A percentile compares a stretch with the other conserved stretches of the same genome.
phyloP scores from a whole-genome alignment of 2,113 vertebrate genomes.

The Gymnarchus niloticus region DNA sequence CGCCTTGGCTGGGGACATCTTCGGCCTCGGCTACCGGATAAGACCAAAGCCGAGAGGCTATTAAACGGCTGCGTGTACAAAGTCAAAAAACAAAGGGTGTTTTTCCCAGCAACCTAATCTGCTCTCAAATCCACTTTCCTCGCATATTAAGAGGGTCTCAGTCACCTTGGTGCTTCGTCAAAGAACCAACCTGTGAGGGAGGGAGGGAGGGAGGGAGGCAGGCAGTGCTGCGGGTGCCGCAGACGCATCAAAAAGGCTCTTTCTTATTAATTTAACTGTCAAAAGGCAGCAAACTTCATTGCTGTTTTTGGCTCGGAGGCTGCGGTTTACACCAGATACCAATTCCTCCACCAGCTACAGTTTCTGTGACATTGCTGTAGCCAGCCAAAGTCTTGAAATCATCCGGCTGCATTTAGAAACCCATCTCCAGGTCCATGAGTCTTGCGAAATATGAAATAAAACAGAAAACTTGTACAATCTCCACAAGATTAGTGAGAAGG shows the following conservation, averaged over 20 bases:
- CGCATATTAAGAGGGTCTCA: conserved; percentile 1
- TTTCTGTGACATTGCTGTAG: not conserved
- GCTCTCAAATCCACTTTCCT: not conserved
- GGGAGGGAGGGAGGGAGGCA: not conserved
- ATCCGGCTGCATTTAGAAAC: not conserved
- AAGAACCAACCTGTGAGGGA: not conserved
- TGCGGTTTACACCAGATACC: not conserved
- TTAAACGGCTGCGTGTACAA: not conserved
- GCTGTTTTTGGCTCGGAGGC: not conserved
- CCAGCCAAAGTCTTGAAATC: not conserved
- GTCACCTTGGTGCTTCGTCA: conserved; percentile 11
- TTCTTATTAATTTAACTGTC: conserved; percentile 9
- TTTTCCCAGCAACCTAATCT: conserved; percentile 7
- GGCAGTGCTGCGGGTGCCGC: no score
- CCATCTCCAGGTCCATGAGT: not conserved
- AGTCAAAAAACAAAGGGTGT: not conserved
- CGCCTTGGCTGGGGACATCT: not conserved
- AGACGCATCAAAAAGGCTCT: not conserved
- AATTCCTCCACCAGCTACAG: not conserved
- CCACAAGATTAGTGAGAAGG: not conserved
- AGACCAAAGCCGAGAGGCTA: not conserved
- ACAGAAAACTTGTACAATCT: not conserved
- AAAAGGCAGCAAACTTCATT: not conserved
- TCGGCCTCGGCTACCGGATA: not conserved
- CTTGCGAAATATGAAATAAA: not conserved